phyloP scores from a whole-genome alignment of 30 jellyfish, hydroid and myxozoan species.

The Pseudorhiza aurosa region DNA sequence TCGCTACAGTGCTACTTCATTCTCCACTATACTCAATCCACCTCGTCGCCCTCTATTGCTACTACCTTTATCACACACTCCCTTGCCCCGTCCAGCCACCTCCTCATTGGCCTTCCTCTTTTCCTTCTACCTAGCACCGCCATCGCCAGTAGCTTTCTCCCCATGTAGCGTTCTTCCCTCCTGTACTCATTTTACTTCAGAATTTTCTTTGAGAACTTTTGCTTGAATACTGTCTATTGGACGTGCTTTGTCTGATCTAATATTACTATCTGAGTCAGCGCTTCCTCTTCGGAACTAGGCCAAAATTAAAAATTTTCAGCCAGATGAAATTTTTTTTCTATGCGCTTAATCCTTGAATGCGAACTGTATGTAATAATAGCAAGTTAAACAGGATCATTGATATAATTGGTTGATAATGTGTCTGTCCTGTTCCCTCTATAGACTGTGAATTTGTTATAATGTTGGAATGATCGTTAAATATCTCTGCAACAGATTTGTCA shows the following conservation, averaged over 20 bases:
- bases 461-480: neutral
- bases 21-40: too few species aligned
- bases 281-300: neutral
- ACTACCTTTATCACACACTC: too few species aligned
- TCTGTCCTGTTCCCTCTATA: neutral
- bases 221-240: slow-evolving; percentile 13
- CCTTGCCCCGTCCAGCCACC: too few species aligned
- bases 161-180: too few species aligned
- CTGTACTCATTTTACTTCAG: too few species aligned
- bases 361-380: neutral
- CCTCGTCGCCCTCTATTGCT: too few species aligned
- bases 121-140: too few species aligned
- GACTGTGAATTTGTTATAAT: neutral
- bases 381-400: neutral
- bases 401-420: slow-evolving; percentile 10
- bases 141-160: too few species aligned
- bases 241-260: neutral
- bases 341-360: slow-evolving; percentile 5
- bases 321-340: neutral
- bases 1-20: too few species aligned
- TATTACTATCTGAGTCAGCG: neutral
- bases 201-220: slow-evolving; percentile 3
- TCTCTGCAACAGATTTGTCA: slow-evolving; percentile 25
- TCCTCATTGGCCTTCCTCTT: too few species aligned
- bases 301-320: neutral